Evolutionary conservation across 2,113 vertebrate species (phyloP).

Genomic region (Fulmarus glacialis): DNA sequence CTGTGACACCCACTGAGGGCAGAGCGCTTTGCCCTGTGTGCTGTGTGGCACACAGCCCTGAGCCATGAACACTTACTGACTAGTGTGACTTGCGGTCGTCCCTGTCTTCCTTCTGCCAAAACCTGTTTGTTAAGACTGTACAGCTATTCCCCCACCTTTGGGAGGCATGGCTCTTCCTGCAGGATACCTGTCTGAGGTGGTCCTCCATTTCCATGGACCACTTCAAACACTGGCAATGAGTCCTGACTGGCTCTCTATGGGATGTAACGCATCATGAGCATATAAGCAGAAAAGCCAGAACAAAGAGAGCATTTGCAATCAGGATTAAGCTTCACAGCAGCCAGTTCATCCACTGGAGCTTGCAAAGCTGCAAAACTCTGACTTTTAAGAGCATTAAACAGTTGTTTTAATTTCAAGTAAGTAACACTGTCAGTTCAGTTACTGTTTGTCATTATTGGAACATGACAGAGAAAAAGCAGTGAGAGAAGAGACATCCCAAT

Average conservation of each 20-base stretch:
- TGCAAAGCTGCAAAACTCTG: neutral
- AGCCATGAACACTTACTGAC: neutral
- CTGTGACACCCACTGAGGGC: neutral
- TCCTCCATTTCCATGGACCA: neutral
- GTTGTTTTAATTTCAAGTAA: constrained; percentile 23
- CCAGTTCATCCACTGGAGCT: neutral
- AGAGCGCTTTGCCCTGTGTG: neutral
- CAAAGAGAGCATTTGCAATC: neutral
- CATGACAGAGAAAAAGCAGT: neutral
- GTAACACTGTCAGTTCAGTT: neutral
- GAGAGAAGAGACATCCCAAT: neutral
- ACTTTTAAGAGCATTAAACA: neutral
- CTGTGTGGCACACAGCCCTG: neutral
- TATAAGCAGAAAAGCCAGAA: neutral
- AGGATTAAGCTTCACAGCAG: neutral
- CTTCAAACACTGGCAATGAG: neutral
- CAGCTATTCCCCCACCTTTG: neutral
- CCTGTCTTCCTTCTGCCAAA: neutral
- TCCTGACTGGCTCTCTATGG: neutral
- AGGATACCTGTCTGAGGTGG: neutral
- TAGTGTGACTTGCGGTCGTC: fast-evolving
- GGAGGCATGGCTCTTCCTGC: neutral
- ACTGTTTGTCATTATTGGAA: neutral
- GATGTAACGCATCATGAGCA: neutral
- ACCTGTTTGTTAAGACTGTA: neutral